Conservation (phyloP, 92 coral and sea anemone species). For the Pocillopora meandrina region DNA sequence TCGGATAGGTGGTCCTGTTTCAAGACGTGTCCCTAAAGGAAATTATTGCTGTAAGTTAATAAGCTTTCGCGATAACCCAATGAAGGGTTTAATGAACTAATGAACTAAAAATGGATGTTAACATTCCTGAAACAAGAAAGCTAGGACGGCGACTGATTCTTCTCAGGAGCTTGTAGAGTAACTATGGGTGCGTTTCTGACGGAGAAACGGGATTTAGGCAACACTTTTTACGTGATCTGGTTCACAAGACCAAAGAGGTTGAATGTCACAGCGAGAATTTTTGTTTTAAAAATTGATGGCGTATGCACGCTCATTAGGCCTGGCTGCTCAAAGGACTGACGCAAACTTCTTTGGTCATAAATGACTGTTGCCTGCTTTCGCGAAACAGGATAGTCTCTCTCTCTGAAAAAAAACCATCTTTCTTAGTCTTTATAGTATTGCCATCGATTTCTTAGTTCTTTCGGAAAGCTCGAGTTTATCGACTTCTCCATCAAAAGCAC, state of each 20-base stretch:
- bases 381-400: no score
- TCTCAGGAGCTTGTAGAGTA: not conserved
- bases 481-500: no score
- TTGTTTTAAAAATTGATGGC: no score
- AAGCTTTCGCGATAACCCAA: slow-evolving; percentile 30
- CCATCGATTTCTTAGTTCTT: no score
- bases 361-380: no score
- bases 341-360: no score
- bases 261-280: no score
- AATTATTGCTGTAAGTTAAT: slow-evolving; percentile 17
- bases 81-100: not conserved
- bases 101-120: not conserved
- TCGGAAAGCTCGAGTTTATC: no score
- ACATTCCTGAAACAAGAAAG: slow-evolving; percentile 26
- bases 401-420: no score
- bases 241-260: not conserved
- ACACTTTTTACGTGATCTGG: not conserved
- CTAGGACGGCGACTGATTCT: not conserved
- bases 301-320: no score
- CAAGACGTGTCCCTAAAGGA: slow-evolving; percentile 5
- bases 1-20: slow-evolving; percentile 12
- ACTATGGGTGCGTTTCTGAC: not conserved
- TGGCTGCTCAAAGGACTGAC: no score
- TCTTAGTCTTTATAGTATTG: no score
- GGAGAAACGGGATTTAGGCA: not conserved